Base-by-base conservation (phyloP, 2,888 invertebrate species). In the Smittia sp. region DNA sequence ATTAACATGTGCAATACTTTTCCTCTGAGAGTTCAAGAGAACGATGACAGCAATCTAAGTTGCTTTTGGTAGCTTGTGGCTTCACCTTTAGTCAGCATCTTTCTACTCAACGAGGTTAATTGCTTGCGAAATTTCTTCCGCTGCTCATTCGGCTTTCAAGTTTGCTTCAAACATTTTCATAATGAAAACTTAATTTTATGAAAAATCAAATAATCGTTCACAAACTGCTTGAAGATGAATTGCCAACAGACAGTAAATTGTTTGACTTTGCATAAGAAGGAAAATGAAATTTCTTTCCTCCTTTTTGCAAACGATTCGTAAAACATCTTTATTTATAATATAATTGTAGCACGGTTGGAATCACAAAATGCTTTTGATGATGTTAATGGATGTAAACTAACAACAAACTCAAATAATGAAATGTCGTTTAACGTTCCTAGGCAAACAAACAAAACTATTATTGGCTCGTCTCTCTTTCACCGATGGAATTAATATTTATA, bases 331-430 rank as follows among this genome's bases (percentile, higher is more conserved):
- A 54, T 54, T 69, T 69, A 69, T 69, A n/a, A n/a, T n/a, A n/a
- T n/a, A 69, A 69, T 69, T 69, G 69, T 32, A 32, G 52, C 32
- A 69, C 27, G 69, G 27, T 69, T 69, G 69, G 69, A 52, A 69
- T 69, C 69, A 69, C 69, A 52, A 11, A 69, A 69, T 69, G 69
- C 52, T 52, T 54, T 69, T 69, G 69, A 69, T n/a, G n/a, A n/a
- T 69, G 69, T 69, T 69, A 69, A 69, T 69, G 69, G 52, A 52
- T 69, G 69, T 69, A 54, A 69, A 69, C 69, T 69, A 69, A 69
- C 69, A 69, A n/a, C 15, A 69, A 69, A 69, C 69, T 69, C 69
- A 69, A 69, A 69, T 69, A 69, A 69, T 69, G 52, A 69, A 69
- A 69, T 69, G 69, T 69, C 69, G 69, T 69, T 69, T 69, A 69